phyloP scores from a whole-genome alignment of 2,888 invertebrate species.

The Branchellion lobata region DNA sequence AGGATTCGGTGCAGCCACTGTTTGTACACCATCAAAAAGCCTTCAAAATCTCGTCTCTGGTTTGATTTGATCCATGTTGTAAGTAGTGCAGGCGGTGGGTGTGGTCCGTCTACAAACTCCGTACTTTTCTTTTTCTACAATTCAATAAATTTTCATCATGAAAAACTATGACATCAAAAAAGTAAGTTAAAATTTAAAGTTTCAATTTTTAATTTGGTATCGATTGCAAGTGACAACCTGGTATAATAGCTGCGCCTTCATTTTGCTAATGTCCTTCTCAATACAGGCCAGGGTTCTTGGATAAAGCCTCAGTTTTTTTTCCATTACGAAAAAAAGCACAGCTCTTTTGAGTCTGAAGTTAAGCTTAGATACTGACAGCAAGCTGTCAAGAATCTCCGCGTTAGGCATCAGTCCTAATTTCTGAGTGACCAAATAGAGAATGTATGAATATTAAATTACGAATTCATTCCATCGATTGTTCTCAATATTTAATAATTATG shows the following conservation, averaged over 20 bases:
- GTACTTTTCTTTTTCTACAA: background rate
- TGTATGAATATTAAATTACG: background rate
- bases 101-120: background rate
- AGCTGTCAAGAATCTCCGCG: constrained; percentile 73
- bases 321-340: constrained; percentile 70
- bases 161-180: too few relatives aligned
- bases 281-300: constrained; percentile 69
- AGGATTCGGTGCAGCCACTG: constrained; percentile 53
- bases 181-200: too few relatives aligned
- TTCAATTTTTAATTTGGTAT: too few relatives aligned
- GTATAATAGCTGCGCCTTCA: background rate
- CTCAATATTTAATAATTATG: constrained; percentile 15
- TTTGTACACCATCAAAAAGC: constrained; percentile 55
- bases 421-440: constrained; percentile 48
- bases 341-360: constrained; percentile 72
- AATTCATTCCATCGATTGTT: background rate
- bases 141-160: background rate
- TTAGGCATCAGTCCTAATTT: constrained; percentile 69
- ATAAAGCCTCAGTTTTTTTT: constrained; percentile 70
- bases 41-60: constrained; percentile 50
- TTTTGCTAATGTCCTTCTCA: constrained; percentile 63
- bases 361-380: constrained; percentile 68
- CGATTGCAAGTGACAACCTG: too few relatives aligned
- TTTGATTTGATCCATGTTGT: background rate
- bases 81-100: background rate